A percentile compares a stretch with the other conserved stretches of the same genome.
phyloP scores from a whole-genome alignment of 2,113 vertebrate genomes.

The Condylura cristata region DNA sequence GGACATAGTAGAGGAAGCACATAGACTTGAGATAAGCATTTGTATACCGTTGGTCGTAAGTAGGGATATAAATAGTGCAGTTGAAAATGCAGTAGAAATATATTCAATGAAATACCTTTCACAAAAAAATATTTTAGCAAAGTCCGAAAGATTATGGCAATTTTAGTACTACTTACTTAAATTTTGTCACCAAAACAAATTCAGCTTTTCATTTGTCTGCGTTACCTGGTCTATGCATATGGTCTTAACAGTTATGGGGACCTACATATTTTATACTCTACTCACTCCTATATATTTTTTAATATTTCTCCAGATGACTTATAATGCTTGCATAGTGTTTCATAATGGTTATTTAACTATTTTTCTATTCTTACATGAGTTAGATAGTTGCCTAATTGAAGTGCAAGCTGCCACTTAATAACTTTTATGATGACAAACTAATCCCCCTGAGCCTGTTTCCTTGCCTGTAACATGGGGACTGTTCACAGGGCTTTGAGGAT shows the following conservation, averaged over 20 bases:
- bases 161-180: background rate
- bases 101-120: background rate
- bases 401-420: background rate
- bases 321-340: background rate
- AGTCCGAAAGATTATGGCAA: background rate
- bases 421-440: background rate
- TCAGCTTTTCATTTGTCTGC: background rate
- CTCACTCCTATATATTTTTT: background rate
- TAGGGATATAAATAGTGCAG: background rate
- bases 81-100: background rate
- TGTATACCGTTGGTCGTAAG: background rate
- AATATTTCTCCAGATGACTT: background rate
- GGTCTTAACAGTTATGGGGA: background rate
- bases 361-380: constrained; percentile 4
- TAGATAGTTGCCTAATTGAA: background rate
- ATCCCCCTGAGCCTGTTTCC: background rate
- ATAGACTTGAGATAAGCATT: background rate
- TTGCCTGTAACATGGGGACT: background rate
- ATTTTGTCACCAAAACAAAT: background rate
- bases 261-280: background rate
- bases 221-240: background rate
- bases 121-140: background rate
- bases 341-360: background rate
- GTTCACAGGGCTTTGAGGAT: background rate
- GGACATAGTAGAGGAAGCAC: background rate